Base-by-base conservation (phyloP, 2,888 invertebrate genomes). In the Halictus ligatus region DNA sequence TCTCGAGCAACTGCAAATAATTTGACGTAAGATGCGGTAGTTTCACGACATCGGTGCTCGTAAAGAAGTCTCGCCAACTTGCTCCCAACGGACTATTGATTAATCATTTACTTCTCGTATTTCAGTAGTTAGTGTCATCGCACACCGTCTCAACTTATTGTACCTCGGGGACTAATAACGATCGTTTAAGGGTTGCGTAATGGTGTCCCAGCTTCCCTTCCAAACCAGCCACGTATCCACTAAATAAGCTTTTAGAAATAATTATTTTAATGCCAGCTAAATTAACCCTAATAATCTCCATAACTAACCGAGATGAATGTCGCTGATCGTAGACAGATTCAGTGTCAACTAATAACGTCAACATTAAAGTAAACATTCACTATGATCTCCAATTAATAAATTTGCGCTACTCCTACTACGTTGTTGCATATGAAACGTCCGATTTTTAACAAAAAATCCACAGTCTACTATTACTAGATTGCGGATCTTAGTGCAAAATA, bases 21-120 rank as follows among this genome's bases (percentile, higher is more conserved):
- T 77, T 77, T 35, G 15, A 80, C 21, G 85, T 79, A 60, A 69
- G 73, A 60, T 25, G 46, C 69, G 67, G 48, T 64, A 35, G 40
- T 46, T n/a, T 60, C 54, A 15, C 58, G 29, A 48, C 18, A 54
- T 2, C 4, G 43, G 0, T 13, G 40, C 48, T 78, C 78, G 73
- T 74, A 79, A 87, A 90, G 88, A 89, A 89, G 86, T 83, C 82
- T 64, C 50, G 8, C 64, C n/a, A 83, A 83, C 72, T 80, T 73
- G 72, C 35, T 84, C 83, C 86, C 81, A 83, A 87, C 83, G 87
- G 88, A 88, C 88, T 90, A 86, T 90, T 79, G 90, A 90, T 90
- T 89, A 89, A 82, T 90, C 88, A 89, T 89, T 90, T 88, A 85
- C 85, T 84, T 84, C 67, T 74, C 73, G 80, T 79, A 86, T 81